Base-by-base conservation (phyloP, 2,888 invertebrate genomes). In the Linyphia triangularis region DNA sequence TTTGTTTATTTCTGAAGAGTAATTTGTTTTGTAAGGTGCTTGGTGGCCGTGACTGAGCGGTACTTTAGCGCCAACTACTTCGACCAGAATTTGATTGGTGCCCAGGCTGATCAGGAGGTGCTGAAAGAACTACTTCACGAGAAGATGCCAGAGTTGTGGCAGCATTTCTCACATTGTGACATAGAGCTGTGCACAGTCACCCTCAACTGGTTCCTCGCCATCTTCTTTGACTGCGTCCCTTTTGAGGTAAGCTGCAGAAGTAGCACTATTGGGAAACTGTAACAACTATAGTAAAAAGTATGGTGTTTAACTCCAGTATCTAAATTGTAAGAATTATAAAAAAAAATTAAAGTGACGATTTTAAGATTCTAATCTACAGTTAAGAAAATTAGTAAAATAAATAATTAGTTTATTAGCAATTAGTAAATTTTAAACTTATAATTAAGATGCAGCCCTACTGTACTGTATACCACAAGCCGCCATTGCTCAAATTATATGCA, bases 151-250 rank as follows among this genome's bases (percentile, higher is more conserved):
- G 91, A 92, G 28, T 91, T 94, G 6, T 91, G 92, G 72, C 90
- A 91, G 4, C 94, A 94, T 91, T 91, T 94, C 51, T 92, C 93
- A 24, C 81, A 90, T 7, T 91, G 93, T 57, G 93, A 93, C 22
- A 93, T 93, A 16, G 94, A 94, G 90, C 90, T 93, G 33, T 92
- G 93, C 6, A 91, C 94, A 3, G 92, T 94, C 77, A 94, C 94
- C 22, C 94, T 94, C 91, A 93, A 94, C 10, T 94, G 94, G 94
- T 94, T 94, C 91, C 92, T 94, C 63, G 94, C 94, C 16, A 91
- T 94, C 30, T 94, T 94, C 91, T 93, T 94, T 28, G 94, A 94
- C 91, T 93, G 93, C 89, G 92, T 94, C 13, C 94, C 93, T 0
- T 93, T 93, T 78, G 92, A 93, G 63, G 93, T 93, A 89, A 77